Percentiles rank a stretch among this genome's conserved stretches.
These are phyloP conservation scores for Loripinus fragilis DNA, from an alignment of 2,888 invertebrate species.

Conservation along the genomic window DNA sequence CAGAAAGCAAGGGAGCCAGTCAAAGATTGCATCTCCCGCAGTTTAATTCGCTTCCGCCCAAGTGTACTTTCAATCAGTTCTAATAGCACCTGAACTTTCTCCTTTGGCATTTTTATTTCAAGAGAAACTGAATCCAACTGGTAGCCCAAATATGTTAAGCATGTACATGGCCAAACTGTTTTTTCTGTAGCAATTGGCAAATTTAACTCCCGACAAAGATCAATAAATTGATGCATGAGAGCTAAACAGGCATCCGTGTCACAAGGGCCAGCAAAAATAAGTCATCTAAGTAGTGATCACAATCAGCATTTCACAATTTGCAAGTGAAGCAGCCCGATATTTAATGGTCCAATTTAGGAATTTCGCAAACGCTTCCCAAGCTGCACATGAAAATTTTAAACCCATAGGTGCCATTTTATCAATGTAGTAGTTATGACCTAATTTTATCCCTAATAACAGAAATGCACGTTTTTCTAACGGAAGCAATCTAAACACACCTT, in stretches of 20 bases:
- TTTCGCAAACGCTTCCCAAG: conserved; percentile 26
- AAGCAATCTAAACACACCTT: no score
- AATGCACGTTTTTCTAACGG: conserved; percentile 20
- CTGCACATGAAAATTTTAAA: conserved; percentile 11
- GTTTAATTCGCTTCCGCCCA: no score
- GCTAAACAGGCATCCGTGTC: neutral
- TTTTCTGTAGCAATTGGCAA: conserved; percentile 39
- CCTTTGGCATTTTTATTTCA: no score
- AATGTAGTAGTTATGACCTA: conserved; percentile 2
- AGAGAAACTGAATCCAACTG: conserved; percentile 33
- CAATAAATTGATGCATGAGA: conserved; percentile 28
- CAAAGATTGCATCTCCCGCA: no score
- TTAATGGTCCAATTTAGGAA: no score
- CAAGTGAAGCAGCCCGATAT: conserved; percentile 9
- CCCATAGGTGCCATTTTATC: conserved; percentile 32
- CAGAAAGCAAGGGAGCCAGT: conserved; percentile 32
- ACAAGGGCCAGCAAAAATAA: conserved; percentile 22
- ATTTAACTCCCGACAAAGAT: conserved; percentile 22
- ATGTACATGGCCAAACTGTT: conserved; percentile 18
- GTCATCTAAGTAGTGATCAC: conserved; percentile 34
- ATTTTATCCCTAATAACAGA: conserved; percentile 21
- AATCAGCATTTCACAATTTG: neutral
- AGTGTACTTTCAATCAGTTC: no score
- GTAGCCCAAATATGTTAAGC: conserved; percentile 28
- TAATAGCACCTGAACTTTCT: no score